Evolutionary conservation across 2,797 vertebrate genomes (phyloP).

Genomic region (Decapterus maruadsi): DNA sequence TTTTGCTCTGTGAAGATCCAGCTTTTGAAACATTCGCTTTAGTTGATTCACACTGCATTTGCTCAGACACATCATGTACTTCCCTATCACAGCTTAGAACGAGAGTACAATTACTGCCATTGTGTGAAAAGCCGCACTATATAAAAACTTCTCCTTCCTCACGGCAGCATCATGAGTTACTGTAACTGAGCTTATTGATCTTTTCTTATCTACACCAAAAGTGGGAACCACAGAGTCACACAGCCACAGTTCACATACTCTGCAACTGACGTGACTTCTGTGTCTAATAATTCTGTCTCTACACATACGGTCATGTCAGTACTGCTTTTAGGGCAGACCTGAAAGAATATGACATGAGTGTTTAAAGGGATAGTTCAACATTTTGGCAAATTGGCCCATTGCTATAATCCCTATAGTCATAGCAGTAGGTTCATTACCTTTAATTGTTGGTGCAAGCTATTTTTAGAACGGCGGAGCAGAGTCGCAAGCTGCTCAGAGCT

Average conservation of each 20-base stretch:
- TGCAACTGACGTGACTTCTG: background rate
- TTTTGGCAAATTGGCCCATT: too few species aligned
- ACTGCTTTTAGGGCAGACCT: background rate
- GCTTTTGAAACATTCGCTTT: too few species aligned
- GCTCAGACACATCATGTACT: background rate
- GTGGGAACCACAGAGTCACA: slow-evolving; percentile 1
- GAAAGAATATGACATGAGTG: background rate
- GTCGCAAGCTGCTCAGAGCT: too few species aligned
- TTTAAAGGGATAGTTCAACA: too few species aligned
- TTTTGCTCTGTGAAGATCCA: too few species aligned
- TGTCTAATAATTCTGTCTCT: background rate
- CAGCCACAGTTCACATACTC: too few species aligned
- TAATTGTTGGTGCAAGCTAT: too few species aligned
- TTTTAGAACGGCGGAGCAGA: too few species aligned
- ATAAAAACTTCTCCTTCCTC: background rate
- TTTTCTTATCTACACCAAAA: background rate
- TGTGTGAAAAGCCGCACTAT: background rate
- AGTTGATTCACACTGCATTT: too few species aligned
- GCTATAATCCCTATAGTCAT: too few species aligned
- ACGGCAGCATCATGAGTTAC: background rate
- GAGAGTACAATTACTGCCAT: background rate
- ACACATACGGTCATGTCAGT: background rate
- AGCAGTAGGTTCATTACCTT: too few species aligned
- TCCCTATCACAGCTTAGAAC: background rate
- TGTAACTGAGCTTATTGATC: background rate